phyloP scores from a whole-genome alignment of 2,888 invertebrate genomes.

The Eupithecia insigniata region DNA sequence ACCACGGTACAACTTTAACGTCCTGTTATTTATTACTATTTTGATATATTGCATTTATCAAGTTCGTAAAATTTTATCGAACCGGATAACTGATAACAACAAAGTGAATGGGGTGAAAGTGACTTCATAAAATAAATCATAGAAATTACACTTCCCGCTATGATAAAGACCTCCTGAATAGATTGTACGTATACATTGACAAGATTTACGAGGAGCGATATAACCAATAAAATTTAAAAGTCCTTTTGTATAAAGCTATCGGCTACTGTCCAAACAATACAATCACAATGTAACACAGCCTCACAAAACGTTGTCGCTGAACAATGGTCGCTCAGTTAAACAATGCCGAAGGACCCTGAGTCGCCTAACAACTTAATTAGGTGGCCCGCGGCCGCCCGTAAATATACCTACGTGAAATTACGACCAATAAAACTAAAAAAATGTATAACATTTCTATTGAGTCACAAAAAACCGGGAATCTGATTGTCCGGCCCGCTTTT shows the following conservation, averaged over 20 bases:
- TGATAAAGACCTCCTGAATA: constrained; percentile 11
- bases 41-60: background rate
- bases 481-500: constrained; percentile 80
- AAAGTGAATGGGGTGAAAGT: constrained; percentile 5
- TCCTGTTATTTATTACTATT: background rate
- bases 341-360: constrained; percentile 73
- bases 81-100: constrained; percentile 14
- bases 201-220: constrained; percentile 29
- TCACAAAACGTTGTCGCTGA: constrained; percentile 70
- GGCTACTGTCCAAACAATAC: constrained; percentile 75
- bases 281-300: constrained; percentile 62
- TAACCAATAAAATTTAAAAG: constrained; percentile 47
- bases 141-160: constrained; percentile 3
- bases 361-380: constrained; percentile 84
- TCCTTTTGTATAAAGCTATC: constrained; percentile 55
- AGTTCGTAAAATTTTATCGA: constrained; percentile 7
- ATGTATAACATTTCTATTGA: constrained; percentile 83
- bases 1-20: background rate
- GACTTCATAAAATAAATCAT: constrained; percentile 13
- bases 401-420: constrained; percentile 83
- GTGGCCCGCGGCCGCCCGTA: constrained; percentile 81
- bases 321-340: constrained; percentile 74
- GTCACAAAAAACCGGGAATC: constrained; percentile 78
- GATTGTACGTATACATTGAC: constrained; percentile 2
- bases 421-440: constrained; percentile 83